A percentile compares a stretch with the other conserved stretches of the same genome.
Evolutionary conservation across 2,113 vertebrate genomes (phyloP).

Genomic region (Myrmophylax atrothorax): DNA sequence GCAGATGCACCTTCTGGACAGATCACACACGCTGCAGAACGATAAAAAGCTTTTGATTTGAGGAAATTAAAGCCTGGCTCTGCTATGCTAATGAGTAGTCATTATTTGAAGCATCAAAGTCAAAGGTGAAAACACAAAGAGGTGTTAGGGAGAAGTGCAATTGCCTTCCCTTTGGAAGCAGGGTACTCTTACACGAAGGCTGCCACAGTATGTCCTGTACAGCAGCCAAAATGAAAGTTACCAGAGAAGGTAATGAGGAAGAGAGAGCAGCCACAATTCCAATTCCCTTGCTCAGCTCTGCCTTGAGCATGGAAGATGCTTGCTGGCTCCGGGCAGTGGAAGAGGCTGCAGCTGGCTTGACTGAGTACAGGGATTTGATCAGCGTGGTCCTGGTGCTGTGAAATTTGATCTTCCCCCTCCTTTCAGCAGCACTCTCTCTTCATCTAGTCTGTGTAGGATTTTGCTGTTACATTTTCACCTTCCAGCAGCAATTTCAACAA

Average conservation of each 20-base stretch:
- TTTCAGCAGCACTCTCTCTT: neutral
- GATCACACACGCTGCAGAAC: neutral
- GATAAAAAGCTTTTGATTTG: neutral
- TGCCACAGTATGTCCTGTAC: neutral
- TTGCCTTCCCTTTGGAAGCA: neutral
- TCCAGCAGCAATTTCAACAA: neutral
- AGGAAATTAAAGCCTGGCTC: neutral
- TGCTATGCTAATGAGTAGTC: neutral
- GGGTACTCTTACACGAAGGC: neutral
- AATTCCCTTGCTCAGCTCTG: neutral
- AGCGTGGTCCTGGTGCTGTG: neutral
- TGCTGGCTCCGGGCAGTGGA: fast-evolving
- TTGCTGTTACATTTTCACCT: neutral
- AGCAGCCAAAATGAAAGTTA: neutral
- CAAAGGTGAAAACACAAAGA: neutral
- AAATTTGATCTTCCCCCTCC: neutral
- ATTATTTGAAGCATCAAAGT: neutral
- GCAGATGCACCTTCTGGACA: neutral
- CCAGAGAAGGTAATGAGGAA: neutral
- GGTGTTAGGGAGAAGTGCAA: fast-evolving
- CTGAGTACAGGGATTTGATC: fast-evolving
- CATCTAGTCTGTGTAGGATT: neutral
- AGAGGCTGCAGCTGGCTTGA: fast-evolving
- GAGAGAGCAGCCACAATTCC: neutral
- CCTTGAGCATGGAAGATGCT: neutral